Conservation (phyloP, 2,797 vertebrate genomes). For the Lutjanus argentimaculatus region DNA sequence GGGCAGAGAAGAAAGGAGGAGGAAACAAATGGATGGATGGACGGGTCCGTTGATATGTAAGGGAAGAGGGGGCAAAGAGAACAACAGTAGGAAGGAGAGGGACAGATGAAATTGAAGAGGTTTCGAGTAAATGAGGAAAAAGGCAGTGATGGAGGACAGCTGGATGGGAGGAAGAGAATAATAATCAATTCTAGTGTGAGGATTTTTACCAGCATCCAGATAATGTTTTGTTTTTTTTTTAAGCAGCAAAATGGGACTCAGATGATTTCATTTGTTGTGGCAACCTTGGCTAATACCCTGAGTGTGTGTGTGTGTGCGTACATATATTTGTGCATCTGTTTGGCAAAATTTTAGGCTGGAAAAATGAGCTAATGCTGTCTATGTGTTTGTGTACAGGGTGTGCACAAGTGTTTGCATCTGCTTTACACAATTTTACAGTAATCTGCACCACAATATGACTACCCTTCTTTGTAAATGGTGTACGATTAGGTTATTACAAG, state of each 20-base stretch:
- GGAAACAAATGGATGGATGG: neutral
- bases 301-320: neutral
- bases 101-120: constrained; percentile 14
- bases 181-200: constrained; percentile 13
- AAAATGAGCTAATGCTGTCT: neutral
- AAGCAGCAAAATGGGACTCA: constrained; percentile 23
- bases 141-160: neutral
- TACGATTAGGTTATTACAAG: no score
- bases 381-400: neutral
- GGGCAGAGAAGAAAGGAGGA: constrained; percentile 3
- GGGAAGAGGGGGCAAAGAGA: neutral
- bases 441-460: no score
- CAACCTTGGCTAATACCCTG: neutral
- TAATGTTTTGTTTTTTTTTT: constrained; percentile 14
- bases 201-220: constrained; percentile 17
- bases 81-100: neutral
- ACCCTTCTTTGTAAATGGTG: no score
- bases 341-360: no score
- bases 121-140: neutral
- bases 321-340: neutral
- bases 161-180: no score
- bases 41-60: neutral
- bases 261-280: constrained; percentile 2
- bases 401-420: no score
- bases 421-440: no score